These are phyloP conservation scores for Melanotus villosus DNA, from an alignment of 2,888 invertebrate species.

Conservation along the genomic window DNA sequence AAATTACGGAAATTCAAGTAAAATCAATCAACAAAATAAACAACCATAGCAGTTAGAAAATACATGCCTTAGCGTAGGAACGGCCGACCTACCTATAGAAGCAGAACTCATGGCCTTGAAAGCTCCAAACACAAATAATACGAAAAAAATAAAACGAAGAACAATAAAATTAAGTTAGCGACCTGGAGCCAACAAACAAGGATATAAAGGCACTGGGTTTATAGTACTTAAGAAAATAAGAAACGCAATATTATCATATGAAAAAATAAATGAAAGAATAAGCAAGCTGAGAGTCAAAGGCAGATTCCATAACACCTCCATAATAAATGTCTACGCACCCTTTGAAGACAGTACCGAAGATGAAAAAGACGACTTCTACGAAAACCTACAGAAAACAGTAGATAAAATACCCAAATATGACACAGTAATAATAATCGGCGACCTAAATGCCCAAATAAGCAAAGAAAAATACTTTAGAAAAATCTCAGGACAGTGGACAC, in stretches of 20 bases:
- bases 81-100: no score
- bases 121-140: no score
- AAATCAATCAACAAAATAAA: no score
- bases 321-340: slow-evolving; percentile 1
- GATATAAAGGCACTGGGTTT: background rate
- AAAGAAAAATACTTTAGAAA: background rate
- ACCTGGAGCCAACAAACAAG: background rate
- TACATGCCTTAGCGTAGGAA: no score
- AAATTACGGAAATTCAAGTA: no score
- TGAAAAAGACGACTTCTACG: background rate
- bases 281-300: background rate
- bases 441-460: background rate
- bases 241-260: background rate
- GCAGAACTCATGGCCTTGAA: no score
- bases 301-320: background rate
- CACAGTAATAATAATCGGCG: background rate
- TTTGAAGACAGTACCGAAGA: background rate
- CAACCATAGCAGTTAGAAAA: no score
- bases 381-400: background rate
- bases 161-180: no score
- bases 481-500: background rate
- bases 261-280: background rate
- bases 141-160: no score
- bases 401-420: background rate
- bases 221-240: background rate